phyloP scores from a whole-genome alignment of 2,888 invertebrate species.

The Athripsodes cinereus region DNA sequence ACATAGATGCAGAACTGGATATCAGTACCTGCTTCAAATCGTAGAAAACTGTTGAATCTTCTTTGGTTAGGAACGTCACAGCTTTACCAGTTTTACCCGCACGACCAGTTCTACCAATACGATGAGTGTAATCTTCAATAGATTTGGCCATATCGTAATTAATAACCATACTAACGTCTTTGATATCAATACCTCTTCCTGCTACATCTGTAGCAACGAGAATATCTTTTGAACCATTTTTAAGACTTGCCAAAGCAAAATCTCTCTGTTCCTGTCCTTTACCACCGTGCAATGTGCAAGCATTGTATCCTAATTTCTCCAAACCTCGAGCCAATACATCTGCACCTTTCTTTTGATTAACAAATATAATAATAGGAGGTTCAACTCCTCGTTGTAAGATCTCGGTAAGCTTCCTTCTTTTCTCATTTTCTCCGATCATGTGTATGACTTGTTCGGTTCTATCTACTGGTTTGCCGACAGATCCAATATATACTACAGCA shows the following conservation, averaged over 20 bases:
- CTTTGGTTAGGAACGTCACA: slow-evolving; percentile 94
- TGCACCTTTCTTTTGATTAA: slow-evolving; percentile 99
- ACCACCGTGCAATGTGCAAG: slow-evolving; percentile 97
- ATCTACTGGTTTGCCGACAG: slow-evolving; percentile 94
- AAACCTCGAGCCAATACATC: slow-evolving; percentile 95
- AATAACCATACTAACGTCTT: slow-evolving; percentile 97
- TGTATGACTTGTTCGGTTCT: slow-evolving; percentile 96
- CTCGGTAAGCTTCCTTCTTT: slow-evolving; percentile 92
- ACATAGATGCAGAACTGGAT: slow-evolving; percentile 86
- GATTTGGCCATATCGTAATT: slow-evolving; percentile 99
- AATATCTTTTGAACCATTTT: slow-evolving; percentile 94
- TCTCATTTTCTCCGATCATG: slow-evolving; percentile 93
- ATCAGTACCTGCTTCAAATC: slow-evolving; percentile 91
- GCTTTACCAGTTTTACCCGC: slow-evolving; percentile 97
- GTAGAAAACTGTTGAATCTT: slow-evolving; percentile 91
- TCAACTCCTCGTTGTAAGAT: slow-evolving; percentile 84
- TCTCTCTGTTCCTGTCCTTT: slow-evolving; percentile 99
- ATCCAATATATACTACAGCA: slow-evolving; percentile 96
- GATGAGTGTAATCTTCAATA: slow-evolving; percentile 96
- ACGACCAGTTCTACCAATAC: slow-evolving; percentile 98
- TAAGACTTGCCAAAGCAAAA: slow-evolving; percentile 93
- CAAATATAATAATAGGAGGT: slow-evolving; percentile 98
- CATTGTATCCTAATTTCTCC: slow-evolving; percentile 94
- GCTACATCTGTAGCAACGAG: slow-evolving; percentile 99
- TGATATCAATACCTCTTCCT: slow-evolving; percentile 99